Conservation (phyloP, 2,797 vertebrate genomes). For the Oreochromis mossambicus region DNA sequence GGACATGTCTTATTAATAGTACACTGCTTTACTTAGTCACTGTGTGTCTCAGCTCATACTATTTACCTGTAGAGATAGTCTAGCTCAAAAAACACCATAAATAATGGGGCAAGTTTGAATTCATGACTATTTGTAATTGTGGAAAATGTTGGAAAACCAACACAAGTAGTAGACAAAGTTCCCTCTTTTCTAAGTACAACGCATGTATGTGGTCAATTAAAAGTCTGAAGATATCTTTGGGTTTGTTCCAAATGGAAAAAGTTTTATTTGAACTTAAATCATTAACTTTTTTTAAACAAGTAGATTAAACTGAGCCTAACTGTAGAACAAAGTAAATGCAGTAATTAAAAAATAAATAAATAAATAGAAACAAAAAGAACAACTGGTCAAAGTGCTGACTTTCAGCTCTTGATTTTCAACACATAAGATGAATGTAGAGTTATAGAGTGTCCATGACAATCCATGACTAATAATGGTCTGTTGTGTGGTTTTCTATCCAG, state of each 20-base stretch:
- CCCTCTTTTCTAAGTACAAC: neutral
- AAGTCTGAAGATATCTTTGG: neutral
- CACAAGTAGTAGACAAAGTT: accelerated
- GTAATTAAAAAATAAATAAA: neutral
- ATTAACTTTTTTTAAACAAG: neutral
- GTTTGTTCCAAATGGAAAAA: neutral
- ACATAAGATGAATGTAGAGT: neutral
- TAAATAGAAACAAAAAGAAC: accelerated
- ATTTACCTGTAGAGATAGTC: neutral
- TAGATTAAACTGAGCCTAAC: accelerated
- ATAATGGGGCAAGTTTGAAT: neutral
- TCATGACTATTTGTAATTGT: neutral
- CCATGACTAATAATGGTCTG: neutral
- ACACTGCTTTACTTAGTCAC: neutral
- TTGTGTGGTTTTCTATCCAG: neutral
- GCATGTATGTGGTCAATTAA: neutral
- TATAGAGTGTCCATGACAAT: accelerated
- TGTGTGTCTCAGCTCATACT: neutral
- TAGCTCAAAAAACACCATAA: neutral
- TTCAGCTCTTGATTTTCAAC: neutral
- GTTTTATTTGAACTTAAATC: neutral
- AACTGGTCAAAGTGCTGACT: neutral
- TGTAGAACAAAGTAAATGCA: neutral
- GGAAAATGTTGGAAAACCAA: neutral
- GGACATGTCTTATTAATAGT: conserved; percentile 3